These are phyloP conservation scores for Dolichopus griseipennis DNA, from an alignment of 2,888 invertebrate genomes.

Conservation along the genomic window DNA sequence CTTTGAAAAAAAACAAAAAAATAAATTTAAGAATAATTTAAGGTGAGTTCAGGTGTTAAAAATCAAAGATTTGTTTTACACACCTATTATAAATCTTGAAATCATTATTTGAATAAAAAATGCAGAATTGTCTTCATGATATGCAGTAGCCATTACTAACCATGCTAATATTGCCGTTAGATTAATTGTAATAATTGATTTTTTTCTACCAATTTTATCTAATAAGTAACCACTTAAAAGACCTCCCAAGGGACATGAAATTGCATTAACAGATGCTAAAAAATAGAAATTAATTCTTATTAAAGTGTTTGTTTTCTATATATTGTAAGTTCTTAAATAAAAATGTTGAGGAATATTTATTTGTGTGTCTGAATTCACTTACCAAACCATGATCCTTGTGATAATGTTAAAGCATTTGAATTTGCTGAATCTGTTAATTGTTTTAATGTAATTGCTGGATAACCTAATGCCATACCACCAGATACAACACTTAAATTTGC, in stretches of 20 bases:
- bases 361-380: conserved; percentile 17
- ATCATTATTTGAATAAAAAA: conserved; percentile 36
- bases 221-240: conserved; percentile 34
- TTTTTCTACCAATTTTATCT: conserved; percentile 39
- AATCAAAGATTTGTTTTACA: conserved; percentile 14
- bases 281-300: not conserved
- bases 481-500: conserved; percentile 39
- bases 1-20: conserved; percentile 22
- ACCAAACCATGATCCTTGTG: conserved; percentile 41
- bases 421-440: conserved; percentile 32
- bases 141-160: conserved; percentile 35
- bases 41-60: too few relatives aligned
- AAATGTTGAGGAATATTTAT: too few relatives aligned
- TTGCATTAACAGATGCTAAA: conserved; percentile 37
- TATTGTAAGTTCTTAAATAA: too few relatives aligned
- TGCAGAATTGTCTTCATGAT: conserved; percentile 24
- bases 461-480: conserved; percentile 36
- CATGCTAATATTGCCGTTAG: conserved; percentile 34
- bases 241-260: conserved; percentile 39
- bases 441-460: conserved; percentile 35
- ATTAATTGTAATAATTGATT: conserved; percentile 35
- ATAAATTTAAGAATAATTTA: not conserved
- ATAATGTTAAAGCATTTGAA: conserved; percentile 27
- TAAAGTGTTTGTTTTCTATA: too few relatives aligned
- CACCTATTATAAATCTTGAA: conserved; percentile 38